Evolutionary conservation across 2,797 vertebrate species (phyloP), one percentile per base, ranked within the genome.

Genomic region (Pogoniulus pusillus): DNA sequence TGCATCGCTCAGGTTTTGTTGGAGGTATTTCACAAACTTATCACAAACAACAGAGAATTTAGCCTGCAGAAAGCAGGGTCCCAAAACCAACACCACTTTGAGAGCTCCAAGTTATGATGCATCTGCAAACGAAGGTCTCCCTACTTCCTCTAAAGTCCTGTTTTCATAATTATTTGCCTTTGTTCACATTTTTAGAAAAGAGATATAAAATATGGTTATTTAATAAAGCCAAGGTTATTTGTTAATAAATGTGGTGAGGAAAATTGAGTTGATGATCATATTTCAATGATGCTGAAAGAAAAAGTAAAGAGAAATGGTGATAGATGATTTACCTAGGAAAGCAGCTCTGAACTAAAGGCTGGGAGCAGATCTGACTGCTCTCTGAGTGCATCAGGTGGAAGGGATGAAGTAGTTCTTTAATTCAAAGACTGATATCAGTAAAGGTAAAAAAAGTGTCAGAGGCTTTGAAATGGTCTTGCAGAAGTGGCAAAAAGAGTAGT

Each of bases 401-500:
- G 9, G 20, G n/a, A 6, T 62, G 69, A 75, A 41, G 29, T 29
- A 58, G 5, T 11, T 54, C 55, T 62, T 57, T 15, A 13, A 77
- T 32, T 8, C 70, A 55, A 71, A 71, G 7, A 41, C 10, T 1
- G 4, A 15, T 32, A 71, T 5, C 5, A 10, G 23, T 58, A 89
- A 41, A 74, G 17, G 12, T 16, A n/a, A 63, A 84, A 63, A 83
- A 68, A 82, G 30, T 1, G 1, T 23, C n/a, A 64, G 72, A 85
- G 26, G 14, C 17, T 68, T 59, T 49, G 64, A 9, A 68, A 35
- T 18, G 34, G 39, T 69, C 65, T 66, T 49, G 32, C 19, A 76
- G 54, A 37, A 5, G 17, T 0, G 5, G 19, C 0, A 1, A 12
- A 9, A n/a, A 35, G 30, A 64, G 30, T 41, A 13, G 37, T 20